phyloP scores from a whole-genome alignment of 2,113 vertebrate species.

The Sakesphorus luctuosus region DNA sequence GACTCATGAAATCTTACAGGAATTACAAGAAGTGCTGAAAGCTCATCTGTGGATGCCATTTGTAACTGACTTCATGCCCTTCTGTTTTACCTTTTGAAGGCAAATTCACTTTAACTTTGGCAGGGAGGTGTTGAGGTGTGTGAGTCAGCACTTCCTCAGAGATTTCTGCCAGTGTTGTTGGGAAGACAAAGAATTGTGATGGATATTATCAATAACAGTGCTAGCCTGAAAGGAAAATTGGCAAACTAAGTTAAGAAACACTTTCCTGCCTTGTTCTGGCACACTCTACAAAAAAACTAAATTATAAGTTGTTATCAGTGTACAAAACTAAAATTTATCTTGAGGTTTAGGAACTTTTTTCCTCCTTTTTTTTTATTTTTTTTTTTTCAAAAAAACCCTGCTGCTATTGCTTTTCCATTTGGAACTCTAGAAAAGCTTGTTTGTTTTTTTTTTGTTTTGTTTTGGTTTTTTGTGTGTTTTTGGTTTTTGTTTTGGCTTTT shows the following conservation, averaged over 20 bases:
- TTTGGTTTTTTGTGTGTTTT: not conserved
- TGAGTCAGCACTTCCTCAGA: not conserved
- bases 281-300: not conserved
- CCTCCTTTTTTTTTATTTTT: accelerated
- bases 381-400: not conserved
- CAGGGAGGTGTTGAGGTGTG: not conserved
- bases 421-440: not conserved
- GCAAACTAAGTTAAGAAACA: not conserved
- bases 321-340: not conserved
- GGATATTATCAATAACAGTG: constrained; percentile 23
- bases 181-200: constrained; percentile 28
- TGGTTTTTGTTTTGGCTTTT: too few relatives aligned
- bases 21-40: not conserved
- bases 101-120: constrained; percentile 48
- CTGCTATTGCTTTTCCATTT: not conserved
- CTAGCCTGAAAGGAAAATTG: constrained; percentile 5
- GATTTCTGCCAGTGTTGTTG: not conserved
- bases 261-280: not conserved
- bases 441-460: too few relatives aligned
- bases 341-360: not conserved
- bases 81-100: constrained; percentile 27
- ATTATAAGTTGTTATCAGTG: not conserved
- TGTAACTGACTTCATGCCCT: not conserved
- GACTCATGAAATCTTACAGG: not conserved
- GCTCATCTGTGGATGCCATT: not conserved